phyloP scores from a whole-genome alignment of 1,140 invertebrate species.

The Heliconius congener region DNA sequence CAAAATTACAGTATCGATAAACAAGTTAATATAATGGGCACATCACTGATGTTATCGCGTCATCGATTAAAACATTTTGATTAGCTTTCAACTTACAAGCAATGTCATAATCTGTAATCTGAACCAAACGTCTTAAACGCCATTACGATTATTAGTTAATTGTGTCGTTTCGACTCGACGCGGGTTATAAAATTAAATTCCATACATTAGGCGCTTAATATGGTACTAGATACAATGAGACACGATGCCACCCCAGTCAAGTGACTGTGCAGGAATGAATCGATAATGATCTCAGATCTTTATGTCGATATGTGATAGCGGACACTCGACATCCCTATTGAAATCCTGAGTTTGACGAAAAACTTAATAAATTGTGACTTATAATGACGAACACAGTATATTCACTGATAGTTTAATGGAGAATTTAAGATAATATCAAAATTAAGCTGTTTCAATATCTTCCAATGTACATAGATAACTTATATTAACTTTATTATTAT shows the following conservation, averaged over 20 bases:
- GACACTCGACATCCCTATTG: slow-evolving; percentile 77
- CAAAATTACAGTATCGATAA: slow-evolving; percentile 36
- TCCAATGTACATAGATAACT: not conserved
- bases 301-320: slow-evolving; percentile 71
- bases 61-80: slow-evolving; percentile 81
- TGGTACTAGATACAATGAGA: slow-evolving; percentile 75
- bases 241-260: slow-evolving; percentile 77
- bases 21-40: slow-evolving; percentile 36
- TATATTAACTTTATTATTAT: not conserved
- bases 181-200: slow-evolving; percentile 73
- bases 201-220: slow-evolving; percentile 76
- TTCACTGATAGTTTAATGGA: slow-evolving; percentile 59
- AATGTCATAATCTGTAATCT: slow-evolving; percentile 72
- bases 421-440: slow-evolving; percentile 48
- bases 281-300: slow-evolving; percentile 76
- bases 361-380: slow-evolving; percentile 79
- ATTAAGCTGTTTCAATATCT: slow-evolving; percentile 6
- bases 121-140: slow-evolving; percentile 67
- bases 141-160: slow-evolving; percentile 54
- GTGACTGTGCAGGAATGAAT: slow-evolving; percentile 76
- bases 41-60: slow-evolving; percentile 73
- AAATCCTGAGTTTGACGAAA: slow-evolving; percentile 76
- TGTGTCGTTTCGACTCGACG: slow-evolving; percentile 56
- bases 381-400: slow-evolving; percentile 72
- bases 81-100: slow-evolving; percentile 79